Base-by-base conservation (phyloP, 30 jellyfish, hydroid and myxozoan species). In the Cassiopea andromeda region DNA sequence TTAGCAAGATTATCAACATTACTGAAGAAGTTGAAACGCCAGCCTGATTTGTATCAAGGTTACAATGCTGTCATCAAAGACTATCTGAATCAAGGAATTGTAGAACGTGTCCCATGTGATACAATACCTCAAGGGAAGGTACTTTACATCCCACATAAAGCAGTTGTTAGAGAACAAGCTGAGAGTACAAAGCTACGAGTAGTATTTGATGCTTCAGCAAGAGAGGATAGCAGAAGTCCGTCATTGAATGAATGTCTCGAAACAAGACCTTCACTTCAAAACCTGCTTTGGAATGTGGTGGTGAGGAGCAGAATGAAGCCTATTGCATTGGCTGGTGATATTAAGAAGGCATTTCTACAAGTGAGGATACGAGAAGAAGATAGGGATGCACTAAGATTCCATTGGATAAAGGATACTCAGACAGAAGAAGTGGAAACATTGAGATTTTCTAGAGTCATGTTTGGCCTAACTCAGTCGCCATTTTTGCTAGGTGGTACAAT, bases 121-220 rank as follows among this genome's bases (percentile, higher is more conserved):
- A 79, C 46, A 17, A 19, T 18, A 68, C 75, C 85, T 16, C 47
- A 38, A 9, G 96, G 80, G 60, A 74, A 72, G 54, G 89, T 48
- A 58, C 73, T 85, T 60, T 85, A 85, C 88, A 74, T 85, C 71
- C 93, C 93, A 74, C 93, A 85, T 61, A 75, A 66, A 73, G 82
- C 93, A 19, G 93, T 85, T 46, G 75, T 85, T 6, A 47, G 93
- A 60, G 82, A 85, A 7, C 50, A 54, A 9, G 93, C 89, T 10
- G 93, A 85, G 82, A 66, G 79, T 47, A 82, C 85, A 12, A 82
- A 82, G 60, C 38, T 82, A 3, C 75, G 87, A 48, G 49, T 85
- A n/a, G 93, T 74, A 49, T 74, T 73, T 1, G 89, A 85, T 73
- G 89, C 93, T 57, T 85, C 93, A 80, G 85, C 94, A 15, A 91